Evolutionary conservation across 2,113 vertebrate genomes (phyloP), one percentile per base, ranked within the genome.

Genomic region (Aphelocoma coerulescens): DNA sequence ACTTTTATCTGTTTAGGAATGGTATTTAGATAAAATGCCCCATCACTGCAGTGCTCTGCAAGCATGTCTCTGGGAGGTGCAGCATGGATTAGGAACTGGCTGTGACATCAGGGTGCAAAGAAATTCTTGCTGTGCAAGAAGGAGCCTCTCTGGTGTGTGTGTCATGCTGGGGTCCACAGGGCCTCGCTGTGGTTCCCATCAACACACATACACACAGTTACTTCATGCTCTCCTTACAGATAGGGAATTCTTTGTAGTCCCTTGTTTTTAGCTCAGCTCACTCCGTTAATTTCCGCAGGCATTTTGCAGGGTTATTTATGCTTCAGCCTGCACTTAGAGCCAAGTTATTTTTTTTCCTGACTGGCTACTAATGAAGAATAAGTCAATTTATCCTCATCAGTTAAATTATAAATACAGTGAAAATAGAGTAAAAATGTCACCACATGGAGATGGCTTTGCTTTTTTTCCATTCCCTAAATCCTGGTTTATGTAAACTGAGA

Each of bases 401-500:
- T 93, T 90, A 69, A 69, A 92, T 93, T 96, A 86, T 77, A 94
- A 80, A 95, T 91, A 77, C 66, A 85, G 92, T 55, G 74, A 95
- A 89, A 95, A 94, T 49, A 57, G 89, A 94, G 55, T 77, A 84
- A 88, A 94, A 96, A 93, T 95, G 94, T 95, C 85, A 75, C 69
- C 75, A 90, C 94, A 86, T 96, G 88, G 78, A 72, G 85, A 91
- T 91, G 83, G 72, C 81, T 94, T 97, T 55, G 39, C 66, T 85
- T 96, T 91, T 91, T 97, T 92, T 93, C 91, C 68, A 84, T 96
- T 96, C 94, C 91, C 71, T 71, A 97, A 97, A 97, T 96, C 92
- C 66, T 88, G 66, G 63, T 89, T 91, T 96, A 94, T 94, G 90
- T 96, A 97, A 97, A 91, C 46, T 57, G 82, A 93, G 72, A 95